Evolutionary conservation across 2,888 invertebrate species (phyloP).

Genomic region (Serripes groenlandicus): DNA sequence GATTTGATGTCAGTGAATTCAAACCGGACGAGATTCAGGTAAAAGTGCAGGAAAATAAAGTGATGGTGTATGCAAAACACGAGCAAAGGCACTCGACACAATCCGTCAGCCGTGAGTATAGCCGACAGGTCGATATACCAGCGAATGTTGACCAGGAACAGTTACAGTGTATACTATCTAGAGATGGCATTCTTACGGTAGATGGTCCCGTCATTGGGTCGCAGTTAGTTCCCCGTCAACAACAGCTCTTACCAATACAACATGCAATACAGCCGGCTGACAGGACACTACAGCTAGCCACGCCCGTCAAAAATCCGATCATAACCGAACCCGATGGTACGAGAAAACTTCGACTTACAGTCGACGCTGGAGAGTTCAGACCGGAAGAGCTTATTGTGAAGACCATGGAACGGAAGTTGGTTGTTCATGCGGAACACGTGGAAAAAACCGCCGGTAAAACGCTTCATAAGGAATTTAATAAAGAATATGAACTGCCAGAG

Average conservation of each 20-base stretch:
- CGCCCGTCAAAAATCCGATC: slow-evolving; percentile 82
- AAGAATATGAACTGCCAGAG: slow-evolving; percentile 86
- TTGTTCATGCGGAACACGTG: slow-evolving; percentile 85
- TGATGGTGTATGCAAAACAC: slow-evolving; percentile 80
- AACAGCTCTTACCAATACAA: slow-evolving; percentile 78
- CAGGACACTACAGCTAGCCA: slow-evolving; percentile 74
- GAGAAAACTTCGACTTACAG: slow-evolving; percentile 78
- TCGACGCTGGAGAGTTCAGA: slow-evolving; percentile 85
- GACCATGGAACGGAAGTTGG: slow-evolving; percentile 84
- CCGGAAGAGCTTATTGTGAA: slow-evolving; percentile 85
- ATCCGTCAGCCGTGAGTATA: slow-evolving; percentile 82
- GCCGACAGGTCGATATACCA: slow-evolving; percentile 83
- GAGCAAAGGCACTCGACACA: slow-evolving; percentile 78
- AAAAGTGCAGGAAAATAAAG: slow-evolving; percentile 81
- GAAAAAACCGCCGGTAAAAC: slow-evolving; percentile 83
- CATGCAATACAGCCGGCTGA: slow-evolving; percentile 59
- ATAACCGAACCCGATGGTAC: slow-evolving; percentile 83
- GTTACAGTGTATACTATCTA: slow-evolving; percentile 80
- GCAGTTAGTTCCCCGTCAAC: slow-evolving; percentile 69
- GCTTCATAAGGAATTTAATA: slow-evolving; percentile 85
- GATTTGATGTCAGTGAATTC: slow-evolving; percentile 83
- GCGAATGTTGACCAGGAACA: slow-evolving; percentile 80
- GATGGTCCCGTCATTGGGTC: slow-evolving; percentile 77
- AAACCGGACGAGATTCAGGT: slow-evolving; percentile 83
- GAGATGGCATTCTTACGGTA: slow-evolving; percentile 83